phyloP scores from a whole-genome alignment of 2,113 vertebrate genomes.

The Arvicanthis niloticus region DNA sequence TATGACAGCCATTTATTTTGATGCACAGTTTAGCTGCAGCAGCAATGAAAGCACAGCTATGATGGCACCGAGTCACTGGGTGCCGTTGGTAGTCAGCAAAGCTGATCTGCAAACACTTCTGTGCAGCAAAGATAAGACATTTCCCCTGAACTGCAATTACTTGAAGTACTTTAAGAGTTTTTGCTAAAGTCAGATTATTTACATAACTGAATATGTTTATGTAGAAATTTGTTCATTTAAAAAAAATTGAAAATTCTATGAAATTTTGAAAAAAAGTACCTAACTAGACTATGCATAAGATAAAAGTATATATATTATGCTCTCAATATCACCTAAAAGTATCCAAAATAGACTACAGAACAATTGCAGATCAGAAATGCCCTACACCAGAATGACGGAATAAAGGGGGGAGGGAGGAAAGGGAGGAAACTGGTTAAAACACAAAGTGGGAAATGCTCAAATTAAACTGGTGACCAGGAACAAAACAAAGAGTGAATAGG shows the following conservation, averaged over 20 bases:
- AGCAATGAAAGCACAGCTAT: conserved; percentile 84
- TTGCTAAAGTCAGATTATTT: conserved; percentile 16
- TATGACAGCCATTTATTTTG: conserved; percentile 85
- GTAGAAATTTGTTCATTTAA: conserved; percentile 41
- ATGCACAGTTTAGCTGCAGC: conserved; percentile 89
- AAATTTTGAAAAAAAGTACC: conserved; percentile 72
- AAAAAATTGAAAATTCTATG: conserved; percentile 64
- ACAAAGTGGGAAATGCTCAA: conserved; percentile 85
- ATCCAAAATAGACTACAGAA: conserved; percentile 81
- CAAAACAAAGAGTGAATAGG: conserved; percentile 87
- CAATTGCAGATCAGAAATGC: conserved; percentile 94
- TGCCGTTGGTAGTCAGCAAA: conserved; percentile 86
- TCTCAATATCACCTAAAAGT: conserved; percentile 69
- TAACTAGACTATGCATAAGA: conserved; percentile 41
- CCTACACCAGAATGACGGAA: conserved; percentile 91
- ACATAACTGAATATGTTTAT: background rate
- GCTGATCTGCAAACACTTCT: conserved; percentile 90
- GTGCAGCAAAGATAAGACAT: conserved; percentile 87
- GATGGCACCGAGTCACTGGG: conserved; percentile 76
- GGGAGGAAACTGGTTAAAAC: conserved; percentile 76
- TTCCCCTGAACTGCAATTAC: conserved; percentile 27
- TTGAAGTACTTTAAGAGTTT: conserved; percentile 33
- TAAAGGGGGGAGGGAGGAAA: conserved; percentile 60
- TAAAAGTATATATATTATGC: conserved; percentile 60
- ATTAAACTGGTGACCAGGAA: conserved; percentile 85